These are phyloP conservation scores for Rhopalosiphum padi DNA, from an alignment of 1,140 invertebrate species.

Conservation along the genomic window DNA sequence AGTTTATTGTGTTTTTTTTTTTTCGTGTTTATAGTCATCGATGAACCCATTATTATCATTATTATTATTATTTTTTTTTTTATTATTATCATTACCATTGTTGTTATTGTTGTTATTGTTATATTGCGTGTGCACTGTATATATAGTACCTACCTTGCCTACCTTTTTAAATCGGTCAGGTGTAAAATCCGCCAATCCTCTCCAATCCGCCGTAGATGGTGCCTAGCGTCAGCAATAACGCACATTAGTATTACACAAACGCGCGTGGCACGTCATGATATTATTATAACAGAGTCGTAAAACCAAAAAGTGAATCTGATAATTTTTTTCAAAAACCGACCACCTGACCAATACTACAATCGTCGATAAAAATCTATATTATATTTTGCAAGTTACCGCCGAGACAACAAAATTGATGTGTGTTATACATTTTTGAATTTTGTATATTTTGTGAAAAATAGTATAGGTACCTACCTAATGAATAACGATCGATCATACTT, in stretches of 20 bases:
- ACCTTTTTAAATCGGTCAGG: slow-evolving; percentile 16
- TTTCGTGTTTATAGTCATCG: background rate
- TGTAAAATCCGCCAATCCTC: background rate
- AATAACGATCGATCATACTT: no score
- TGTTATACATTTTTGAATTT: background rate
- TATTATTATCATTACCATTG: background rate
- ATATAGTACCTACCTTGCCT: background rate
- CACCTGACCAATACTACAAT: background rate
- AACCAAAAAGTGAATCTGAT: background rate
- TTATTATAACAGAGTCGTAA: background rate
- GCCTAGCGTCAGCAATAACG: background rate
- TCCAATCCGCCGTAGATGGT: background rate
- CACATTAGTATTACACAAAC: background rate
- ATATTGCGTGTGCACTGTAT: background rate
- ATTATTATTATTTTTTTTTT: background rate
- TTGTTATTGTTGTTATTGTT: background rate
- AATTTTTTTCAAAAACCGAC: background rate
- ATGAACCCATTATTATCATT: background rate
- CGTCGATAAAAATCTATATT: background rate
- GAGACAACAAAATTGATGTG: background rate
- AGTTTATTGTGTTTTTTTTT: background rate
- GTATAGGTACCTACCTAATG: no score
- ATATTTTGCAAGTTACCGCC: background rate
- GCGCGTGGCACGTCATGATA: background rate
- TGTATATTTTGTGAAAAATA: background rate